These are phyloP conservation scores for Halichoerus grypus DNA, from an alignment of 2,113 vertebrate species.

Conservation along the genomic window DNA sequence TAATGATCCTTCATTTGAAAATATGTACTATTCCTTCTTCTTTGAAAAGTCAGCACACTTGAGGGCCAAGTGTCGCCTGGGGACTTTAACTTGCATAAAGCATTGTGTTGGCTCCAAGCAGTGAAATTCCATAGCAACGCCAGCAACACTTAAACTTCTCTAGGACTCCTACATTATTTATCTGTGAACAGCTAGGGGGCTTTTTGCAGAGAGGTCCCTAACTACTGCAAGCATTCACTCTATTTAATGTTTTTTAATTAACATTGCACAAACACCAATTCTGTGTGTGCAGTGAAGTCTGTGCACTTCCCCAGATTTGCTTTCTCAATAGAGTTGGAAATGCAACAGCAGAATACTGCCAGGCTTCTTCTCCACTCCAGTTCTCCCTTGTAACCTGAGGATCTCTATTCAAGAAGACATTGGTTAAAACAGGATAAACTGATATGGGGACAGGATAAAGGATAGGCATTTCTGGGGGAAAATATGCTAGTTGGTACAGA, in stretches of 20 bases:
- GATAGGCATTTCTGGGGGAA: neutral
- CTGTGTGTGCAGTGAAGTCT: constrained; percentile 58
- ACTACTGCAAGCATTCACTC: constrained; percentile 79
- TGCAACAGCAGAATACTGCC: neutral
- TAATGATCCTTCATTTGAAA: constrained; percentile 70
- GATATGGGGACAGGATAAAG: neutral
- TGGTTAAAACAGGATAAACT: constrained; percentile 32
- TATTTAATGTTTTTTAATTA: constrained; percentile 85
- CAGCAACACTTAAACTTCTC: constrained; percentile 20
- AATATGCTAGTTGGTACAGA: neutral
- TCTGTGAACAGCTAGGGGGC: constrained; percentile 60
- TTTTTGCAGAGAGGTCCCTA: constrained; percentile 72
- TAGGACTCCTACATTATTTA: constrained; percentile 43
- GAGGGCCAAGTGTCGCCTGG: neutral
- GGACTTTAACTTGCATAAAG: constrained; percentile 66
- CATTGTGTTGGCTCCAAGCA: neutral
- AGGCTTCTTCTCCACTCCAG: neutral
- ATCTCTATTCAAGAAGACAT: neutral
- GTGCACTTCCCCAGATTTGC: neutral
- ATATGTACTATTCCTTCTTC: constrained; percentile 45
- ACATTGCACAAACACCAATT: constrained; percentile 76
- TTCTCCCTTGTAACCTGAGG: neutral
- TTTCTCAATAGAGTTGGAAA: constrained; percentile 33
- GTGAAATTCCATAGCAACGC: constrained; percentile 68
- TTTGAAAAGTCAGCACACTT: constrained; percentile 73